phyloP scores from a whole-genome alignment of 2,797 vertebrate species.

The Poeciliopsis paucimaculata region DNA sequence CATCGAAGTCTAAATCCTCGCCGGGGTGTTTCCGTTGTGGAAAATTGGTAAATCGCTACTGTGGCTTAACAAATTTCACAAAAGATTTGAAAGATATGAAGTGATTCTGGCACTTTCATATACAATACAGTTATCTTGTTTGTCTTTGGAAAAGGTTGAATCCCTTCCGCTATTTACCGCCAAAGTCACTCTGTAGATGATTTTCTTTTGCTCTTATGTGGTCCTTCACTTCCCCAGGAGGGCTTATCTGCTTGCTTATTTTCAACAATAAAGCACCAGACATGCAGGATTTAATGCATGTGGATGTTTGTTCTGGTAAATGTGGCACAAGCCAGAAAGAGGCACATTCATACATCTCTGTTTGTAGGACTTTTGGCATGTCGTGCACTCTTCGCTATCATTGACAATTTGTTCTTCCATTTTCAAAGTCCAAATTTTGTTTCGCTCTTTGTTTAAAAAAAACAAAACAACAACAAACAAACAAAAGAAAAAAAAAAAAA shows the following conservation, averaged over 20 bases:
- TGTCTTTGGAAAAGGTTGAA: background rate
- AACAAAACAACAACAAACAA: background rate
- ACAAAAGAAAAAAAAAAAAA: too few species aligned
- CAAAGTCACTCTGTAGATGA: slow-evolving; percentile 22
- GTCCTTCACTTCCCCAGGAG: slow-evolving; percentile 47
- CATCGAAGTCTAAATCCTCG: background rate
- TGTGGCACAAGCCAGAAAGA: slow-evolving; percentile 21
- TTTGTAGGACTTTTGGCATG: slow-evolving; percentile 30
- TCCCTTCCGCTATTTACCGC: slow-evolving; percentile 1
- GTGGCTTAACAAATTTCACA: background rate
- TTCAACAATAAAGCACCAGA: slow-evolving; percentile 22
- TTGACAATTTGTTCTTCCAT: slow-evolving; percentile 36
- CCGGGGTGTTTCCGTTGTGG: background rate
- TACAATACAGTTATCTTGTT: background rate
- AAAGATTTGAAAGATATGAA: background rate
- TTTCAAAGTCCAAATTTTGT: slow-evolving; percentile 46
- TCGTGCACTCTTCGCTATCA: slow-evolving; percentile 20
- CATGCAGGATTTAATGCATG: slow-evolving; percentile 37
- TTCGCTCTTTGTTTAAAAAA: slow-evolving; percentile 14
- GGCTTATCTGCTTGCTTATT: slow-evolving; percentile 50
- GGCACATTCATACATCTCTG: slow-evolving; percentile 39
- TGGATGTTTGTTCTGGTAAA: slow-evolving; percentile 31
- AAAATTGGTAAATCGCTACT: background rate
- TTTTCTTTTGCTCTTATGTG: background rate
- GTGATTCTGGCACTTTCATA: background rate